phyloP scores from a whole-genome alignment of 2,888 invertebrate genomes.

The Pseudanteris insignis region DNA sequence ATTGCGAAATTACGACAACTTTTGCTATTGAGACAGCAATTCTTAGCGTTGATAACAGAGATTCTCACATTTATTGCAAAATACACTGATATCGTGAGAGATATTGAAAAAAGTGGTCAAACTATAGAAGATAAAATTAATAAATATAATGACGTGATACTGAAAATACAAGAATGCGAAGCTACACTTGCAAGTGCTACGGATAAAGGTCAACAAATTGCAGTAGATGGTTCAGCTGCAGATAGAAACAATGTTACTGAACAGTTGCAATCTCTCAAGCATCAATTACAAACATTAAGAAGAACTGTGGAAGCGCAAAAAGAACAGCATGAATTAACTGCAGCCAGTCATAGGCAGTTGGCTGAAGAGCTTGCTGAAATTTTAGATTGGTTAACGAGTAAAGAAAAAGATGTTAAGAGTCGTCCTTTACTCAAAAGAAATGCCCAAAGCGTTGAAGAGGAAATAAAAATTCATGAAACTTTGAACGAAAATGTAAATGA shows the following conservation, averaged over 20 bases:
- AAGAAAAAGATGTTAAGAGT: constrained; percentile 83
- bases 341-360: constrained; percentile 87
- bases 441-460: constrained; percentile 81
- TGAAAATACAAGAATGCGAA: constrained; percentile 90
- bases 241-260: constrained; percentile 89
- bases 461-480: constrained; percentile 79
- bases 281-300: constrained; percentile 81
- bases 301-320: constrained; percentile 85
- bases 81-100: constrained; percentile 84
- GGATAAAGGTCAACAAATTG: constrained; percentile 93
- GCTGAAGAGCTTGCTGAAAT: constrained; percentile 84
- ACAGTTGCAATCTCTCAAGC: constrained; percentile 85
- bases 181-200: constrained; percentile 85
- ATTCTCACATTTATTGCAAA: constrained; percentile 88
- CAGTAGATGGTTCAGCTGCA: constrained; percentile 86
- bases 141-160: constrained; percentile 84
- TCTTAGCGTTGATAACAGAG: constrained; percentile 85
- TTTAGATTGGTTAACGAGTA: constrained; percentile 83
- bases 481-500: constrained; percentile 76
- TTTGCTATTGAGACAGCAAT: constrained; percentile 85
- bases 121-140: constrained; percentile 87
- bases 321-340: constrained; percentile 86
- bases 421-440: constrained; percentile 83
- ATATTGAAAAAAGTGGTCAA: constrained; percentile 85
- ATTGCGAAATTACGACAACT: constrained; percentile 82